Base-by-base conservation (phyloP, 2,888 invertebrate genomes). In the Pyrrhosoma nymphula region DNA sequence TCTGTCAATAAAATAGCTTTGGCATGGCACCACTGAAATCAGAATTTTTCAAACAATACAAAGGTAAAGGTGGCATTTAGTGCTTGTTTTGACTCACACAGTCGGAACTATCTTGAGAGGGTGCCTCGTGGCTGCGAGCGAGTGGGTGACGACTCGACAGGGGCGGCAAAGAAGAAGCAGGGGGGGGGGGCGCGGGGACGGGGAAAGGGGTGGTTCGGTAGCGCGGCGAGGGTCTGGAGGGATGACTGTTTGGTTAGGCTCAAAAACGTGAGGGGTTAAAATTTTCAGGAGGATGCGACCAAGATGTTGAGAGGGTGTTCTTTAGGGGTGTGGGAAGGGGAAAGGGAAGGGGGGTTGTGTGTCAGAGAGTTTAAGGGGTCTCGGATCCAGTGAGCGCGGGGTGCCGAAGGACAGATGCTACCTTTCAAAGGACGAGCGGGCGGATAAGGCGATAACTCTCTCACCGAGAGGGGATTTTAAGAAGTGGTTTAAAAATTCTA, bases 321-420 rank as follows among this genome's bases (percentile, higher is more conserved):
- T 8, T 26, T 0, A 12, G 69, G 69, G 69, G 6, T 23, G n/a
- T 8, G n/a, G 69, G 69, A n/a, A 26, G 35, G 2, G 35, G 35
- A 14, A 4, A 0, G 82, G 82, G 82, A 47, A 35, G 23, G 82
- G 14, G 82, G 82, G 82, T 82, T 35, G 26, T 8, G n/a, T 69
- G 82, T 82, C 16, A 18, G 82, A 35, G 14, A 35, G 82, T 35
- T 35, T 82, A 82, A 35, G 82, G n/a, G n/a, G 82, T 12, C 16
- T 16, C 82, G 35, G 14, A 16, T 16, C 6, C 18, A 60, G 91
- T 30, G 60, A 23, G 60, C 26, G 39, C 16, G 91, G 63, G 63
- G 90, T 75, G 93, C 16, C 63, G 93, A 93, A 63, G 69, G 93
- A 93, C 93, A 93, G 93, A 93, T 93, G 93, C 93, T 75, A 47